phyloP scores from a whole-genome alignment of 2,113 vertebrate species.

The Alosa alosa region DNA sequence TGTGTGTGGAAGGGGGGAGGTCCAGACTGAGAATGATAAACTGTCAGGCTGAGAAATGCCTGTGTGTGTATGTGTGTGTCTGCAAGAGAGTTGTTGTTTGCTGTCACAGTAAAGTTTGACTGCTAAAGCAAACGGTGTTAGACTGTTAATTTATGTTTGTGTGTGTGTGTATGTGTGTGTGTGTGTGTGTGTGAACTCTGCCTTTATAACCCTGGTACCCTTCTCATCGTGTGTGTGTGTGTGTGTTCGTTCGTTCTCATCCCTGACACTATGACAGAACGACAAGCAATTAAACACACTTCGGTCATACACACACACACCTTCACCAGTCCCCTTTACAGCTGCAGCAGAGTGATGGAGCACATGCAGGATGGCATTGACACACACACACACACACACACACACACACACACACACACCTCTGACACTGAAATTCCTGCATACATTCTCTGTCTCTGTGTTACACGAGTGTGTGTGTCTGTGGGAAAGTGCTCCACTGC shows the following conservation, averaged over 20 bases:
- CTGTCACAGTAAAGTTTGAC: too few relatives aligned
- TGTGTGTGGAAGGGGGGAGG: background rate
- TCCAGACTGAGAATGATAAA: too few relatives aligned
- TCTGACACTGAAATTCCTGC: too few relatives aligned
- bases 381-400: background rate
- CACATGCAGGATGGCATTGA: background rate
- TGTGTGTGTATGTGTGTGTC: background rate
- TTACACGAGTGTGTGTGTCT: too few relatives aligned
- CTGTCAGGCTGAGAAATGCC: too few relatives aligned
- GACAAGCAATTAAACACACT: background rate
- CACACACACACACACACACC: background rate
- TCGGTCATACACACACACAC: background rate
- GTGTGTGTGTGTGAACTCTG: background rate
- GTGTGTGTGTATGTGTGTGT: slow-evolving; percentile 6
- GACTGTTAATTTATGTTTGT: background rate
- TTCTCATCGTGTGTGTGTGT: background rate
- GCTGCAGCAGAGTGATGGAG: too few relatives aligned
- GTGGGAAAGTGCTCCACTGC: too few relatives aligned
- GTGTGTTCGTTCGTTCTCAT: background rate
- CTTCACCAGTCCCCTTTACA: too few relatives aligned
- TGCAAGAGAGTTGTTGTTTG: background rate
- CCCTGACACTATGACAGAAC: background rate
- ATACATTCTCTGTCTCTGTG: too few relatives aligned
- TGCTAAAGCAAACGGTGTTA: background rate
- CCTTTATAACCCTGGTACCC: too few relatives aligned